Evolutionary conservation across 2,888 invertebrate species (phyloP), one percentile per base, ranked within the genome.

Genomic region (Sepioteuthis lessoniana): DNA sequence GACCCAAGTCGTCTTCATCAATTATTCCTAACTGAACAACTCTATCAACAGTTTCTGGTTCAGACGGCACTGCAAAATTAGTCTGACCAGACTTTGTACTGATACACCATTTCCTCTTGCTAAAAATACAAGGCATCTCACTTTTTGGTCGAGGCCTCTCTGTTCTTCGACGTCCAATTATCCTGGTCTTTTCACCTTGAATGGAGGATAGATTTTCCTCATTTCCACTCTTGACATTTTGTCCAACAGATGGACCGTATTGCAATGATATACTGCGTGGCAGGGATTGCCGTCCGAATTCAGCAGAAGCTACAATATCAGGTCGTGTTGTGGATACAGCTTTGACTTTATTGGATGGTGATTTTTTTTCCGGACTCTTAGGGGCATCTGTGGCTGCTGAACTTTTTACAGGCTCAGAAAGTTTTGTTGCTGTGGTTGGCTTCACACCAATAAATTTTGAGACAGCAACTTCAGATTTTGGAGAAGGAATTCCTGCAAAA

Each of bases 1-100:
- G 55, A 37, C 93, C 47, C 90, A 95, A 91, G 38, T 94, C 94
- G n/a, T 94, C 94, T 8, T 94, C 93, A 47, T 92, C 92, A 31
- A 92, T 42, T n/a, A 92, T 46, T 37, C 31, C 38, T 3, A 92
- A 38, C n/a, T 92, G 42, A 19, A 92, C 19, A 5, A 92, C 92
- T 19, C 7, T n/a, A n/a, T 92, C 38, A 10, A 47, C 8, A 3
- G 46, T 47, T 4, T 92, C 92, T 31, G 92, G 92, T 0, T 92
- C n/a, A 47, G 92, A 92, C 7, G 92, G 92, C 4, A 92, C 16
- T 31, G 92, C 92, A 46, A 92, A 92, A 42, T 92, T 92, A 21
- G 92, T 92, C 92, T 92, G 92, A 21, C 92, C 92, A 31, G 21
- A 92, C 21, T 42, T 92, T 4, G 92, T 92, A 21, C 92, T 92